phyloP scores from a whole-genome alignment of 2,113 vertebrate species.

The Ranitomeya imitator region DNA sequence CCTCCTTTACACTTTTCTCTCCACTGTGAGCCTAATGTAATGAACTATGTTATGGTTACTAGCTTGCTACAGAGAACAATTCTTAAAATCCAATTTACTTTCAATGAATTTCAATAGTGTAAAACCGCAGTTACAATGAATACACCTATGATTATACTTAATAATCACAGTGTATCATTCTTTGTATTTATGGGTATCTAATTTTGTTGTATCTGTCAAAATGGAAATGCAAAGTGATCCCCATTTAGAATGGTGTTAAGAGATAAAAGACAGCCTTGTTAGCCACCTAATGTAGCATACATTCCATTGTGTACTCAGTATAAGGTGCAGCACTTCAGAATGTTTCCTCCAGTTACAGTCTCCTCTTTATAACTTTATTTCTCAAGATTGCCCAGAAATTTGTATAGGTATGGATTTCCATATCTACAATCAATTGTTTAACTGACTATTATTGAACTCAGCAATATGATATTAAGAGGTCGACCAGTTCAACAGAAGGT shows the following conservation, averaged over 20 bases:
- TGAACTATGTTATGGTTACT: constrained; percentile 46
- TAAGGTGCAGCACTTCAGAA: not conserved
- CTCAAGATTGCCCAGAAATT: not conserved
- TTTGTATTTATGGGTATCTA: constrained; percentile 51
- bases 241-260: constrained; percentile 26
- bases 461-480: not conserved
- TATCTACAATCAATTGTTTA: not conserved
- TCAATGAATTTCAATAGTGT: constrained; percentile 53
- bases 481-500: too few species aligned
- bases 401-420: not conserved
- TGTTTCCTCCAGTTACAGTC: not conserved
- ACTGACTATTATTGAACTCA: not conserved
- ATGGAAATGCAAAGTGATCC: constrained; percentile 24
- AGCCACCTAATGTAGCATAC: constrained; percentile 37
- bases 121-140: constrained; percentile 52
- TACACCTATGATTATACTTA: constrained; percentile 47
- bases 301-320: constrained; percentile 5
- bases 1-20: not conserved
- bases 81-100: constrained; percentile 54
- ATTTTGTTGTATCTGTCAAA: constrained; percentile 45
- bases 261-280: constrained; percentile 33
- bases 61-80: constrained; percentile 42
- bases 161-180: constrained; percentile 43
- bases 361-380: not conserved
- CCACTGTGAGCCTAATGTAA: constrained; percentile 26